phyloP scores from a whole-genome alignment of 2,797 vertebrate genomes.

The Sternarchorhynchus goeldii region DNA sequence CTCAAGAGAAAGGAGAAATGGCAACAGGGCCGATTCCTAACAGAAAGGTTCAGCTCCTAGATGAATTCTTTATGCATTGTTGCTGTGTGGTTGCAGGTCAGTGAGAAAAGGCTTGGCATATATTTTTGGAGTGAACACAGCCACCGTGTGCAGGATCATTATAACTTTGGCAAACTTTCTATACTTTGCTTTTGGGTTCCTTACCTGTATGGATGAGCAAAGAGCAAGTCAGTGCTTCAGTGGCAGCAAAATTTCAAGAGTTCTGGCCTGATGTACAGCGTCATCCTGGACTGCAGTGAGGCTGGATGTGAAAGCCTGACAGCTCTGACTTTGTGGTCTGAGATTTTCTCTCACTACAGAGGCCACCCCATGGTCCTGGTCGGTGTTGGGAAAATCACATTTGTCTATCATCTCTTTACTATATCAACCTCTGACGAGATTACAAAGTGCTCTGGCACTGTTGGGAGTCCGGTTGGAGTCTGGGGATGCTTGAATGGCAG shows the following conservation, averaged over 20 bases:
- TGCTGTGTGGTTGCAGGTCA: no score
- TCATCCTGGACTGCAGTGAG: conserved; percentile 38
- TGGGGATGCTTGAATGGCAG: no score
- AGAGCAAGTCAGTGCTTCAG: conserved; percentile 29
- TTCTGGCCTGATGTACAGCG: conserved; percentile 34
- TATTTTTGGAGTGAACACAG: no score
- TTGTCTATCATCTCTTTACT: conserved; percentile 31
- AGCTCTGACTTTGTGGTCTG: conserved; percentile 22
- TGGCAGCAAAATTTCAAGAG: conserved; percentile 21
- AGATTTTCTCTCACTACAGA: conserved; percentile 34
- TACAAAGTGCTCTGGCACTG: background rate
- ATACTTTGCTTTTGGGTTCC: conserved; percentile 19
- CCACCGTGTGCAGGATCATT: no score
- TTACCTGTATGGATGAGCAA: conserved; percentile 38
- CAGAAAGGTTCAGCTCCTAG: no score
- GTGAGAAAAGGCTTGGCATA: no score
- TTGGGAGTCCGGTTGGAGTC: no score
- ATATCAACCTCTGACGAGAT: conserved; percentile 4
- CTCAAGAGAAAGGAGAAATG: no score
- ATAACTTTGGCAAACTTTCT: no score
- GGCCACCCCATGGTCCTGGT: conserved; percentile 32
- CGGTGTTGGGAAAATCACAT: conserved; percentile 14
- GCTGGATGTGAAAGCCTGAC: conserved; percentile 15
- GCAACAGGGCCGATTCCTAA: no score
- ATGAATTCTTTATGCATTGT: no score